Base-by-base conservation (phyloP, 2,113 vertebrate species). In the Paralichthys olivaceus region DNA sequence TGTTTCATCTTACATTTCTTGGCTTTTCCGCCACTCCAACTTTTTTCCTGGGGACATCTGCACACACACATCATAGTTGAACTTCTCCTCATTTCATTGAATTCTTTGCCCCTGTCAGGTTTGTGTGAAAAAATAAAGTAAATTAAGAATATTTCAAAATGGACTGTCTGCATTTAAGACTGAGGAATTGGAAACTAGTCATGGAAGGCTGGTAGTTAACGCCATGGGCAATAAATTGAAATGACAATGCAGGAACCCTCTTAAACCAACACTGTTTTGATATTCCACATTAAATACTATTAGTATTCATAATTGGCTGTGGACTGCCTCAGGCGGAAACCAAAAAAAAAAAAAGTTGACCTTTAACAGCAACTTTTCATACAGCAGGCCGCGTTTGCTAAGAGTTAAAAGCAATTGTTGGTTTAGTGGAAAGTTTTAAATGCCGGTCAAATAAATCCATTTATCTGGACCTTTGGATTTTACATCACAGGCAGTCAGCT, bases 401-500 rank as follows among this genome's bases (percentile, higher is more conserved):
- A 67, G 57, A 54, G 63, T 15, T 68, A 43, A 37, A 72, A 32
- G 23, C 51, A 68, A 57, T 40, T 60, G 56, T 72, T 72, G 34
- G 20, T 77, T 78, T 40, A 56, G 37, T 25, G 12, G 23, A 14
- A 57, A 19, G 58, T 72, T 62, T 19, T 43, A 53, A 15, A 59
- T 26, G 19, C n/a, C 23, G 40, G 63, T 64, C 74, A 77, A 73
- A 29, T 73, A 62, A 70, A 73, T 68, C 5, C 5, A 57, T 51
- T 29, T 34, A 43, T 13, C 55, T 1, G 22, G 34, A 60, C 47
- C 61, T 71, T 60, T 22, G 26, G 54, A 29, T 57, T 71, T 66
- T 37, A 45, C 19, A 71, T 69, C 79, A 54, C 15, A 34, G 34
- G 34, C 29, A 43, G 43, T 69, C 25, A 80, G 57, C 26, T 62